These are phyloP conservation scores for Loxodonta africana DNA, from an alignment of 2,113 vertebrate species.

Conservation along the genomic window DNA sequence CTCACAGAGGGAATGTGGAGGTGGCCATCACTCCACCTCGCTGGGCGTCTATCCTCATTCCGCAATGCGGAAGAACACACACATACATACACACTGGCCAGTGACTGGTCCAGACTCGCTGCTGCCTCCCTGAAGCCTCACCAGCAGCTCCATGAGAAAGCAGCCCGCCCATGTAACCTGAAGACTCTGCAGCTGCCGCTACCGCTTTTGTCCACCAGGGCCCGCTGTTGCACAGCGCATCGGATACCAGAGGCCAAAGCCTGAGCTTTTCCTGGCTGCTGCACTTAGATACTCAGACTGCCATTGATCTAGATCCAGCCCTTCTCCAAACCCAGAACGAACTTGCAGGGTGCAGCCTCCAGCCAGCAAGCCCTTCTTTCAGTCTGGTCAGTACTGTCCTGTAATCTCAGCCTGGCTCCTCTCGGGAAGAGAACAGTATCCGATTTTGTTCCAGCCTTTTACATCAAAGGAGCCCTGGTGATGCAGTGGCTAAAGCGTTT, in stretches of 20 bases:
- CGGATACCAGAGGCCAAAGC: rapidly evolving
- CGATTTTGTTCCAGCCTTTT: not conserved
- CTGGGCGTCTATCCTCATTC: not conserved
- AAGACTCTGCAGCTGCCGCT: not conserved
- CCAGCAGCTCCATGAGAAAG: not conserved
- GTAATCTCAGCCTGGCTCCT: not conserved
- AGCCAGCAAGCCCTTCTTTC: not conserved
- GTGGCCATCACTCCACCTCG: rapidly evolving
- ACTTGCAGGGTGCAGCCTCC: not conserved
- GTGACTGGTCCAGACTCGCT: not conserved
- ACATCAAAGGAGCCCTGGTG: no score
- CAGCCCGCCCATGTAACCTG: rapidly evolving
- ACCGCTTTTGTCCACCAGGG: slow-evolving; percentile 82
- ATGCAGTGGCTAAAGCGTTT: no score
- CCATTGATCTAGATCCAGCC: not conserved
- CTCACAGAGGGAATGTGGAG: no score
- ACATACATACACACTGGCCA: not conserved
- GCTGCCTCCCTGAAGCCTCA: not conserved
- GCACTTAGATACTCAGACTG: not conserved
- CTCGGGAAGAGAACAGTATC: not conserved
- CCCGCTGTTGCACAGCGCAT: slow-evolving; percentile 83
- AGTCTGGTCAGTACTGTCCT: not conserved
- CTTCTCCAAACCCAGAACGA: not conserved
- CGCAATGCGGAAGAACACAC: not conserved
- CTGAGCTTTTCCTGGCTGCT: rapidly evolving